phyloP scores from a whole-genome alignment of 2,888 invertebrate genomes.

The Standfussiana lucernea region DNA sequence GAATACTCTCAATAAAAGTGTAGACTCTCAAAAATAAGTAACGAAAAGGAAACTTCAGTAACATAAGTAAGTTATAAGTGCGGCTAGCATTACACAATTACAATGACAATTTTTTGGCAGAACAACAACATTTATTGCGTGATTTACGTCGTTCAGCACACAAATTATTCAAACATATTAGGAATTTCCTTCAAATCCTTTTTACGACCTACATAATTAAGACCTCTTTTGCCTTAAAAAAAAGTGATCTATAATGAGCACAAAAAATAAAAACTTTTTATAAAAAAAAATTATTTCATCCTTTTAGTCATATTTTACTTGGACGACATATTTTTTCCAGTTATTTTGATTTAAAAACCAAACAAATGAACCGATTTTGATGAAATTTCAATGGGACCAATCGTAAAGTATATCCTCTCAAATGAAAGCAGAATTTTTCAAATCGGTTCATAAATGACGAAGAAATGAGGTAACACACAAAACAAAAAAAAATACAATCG shows the following conservation, averaged over 20 bases:
- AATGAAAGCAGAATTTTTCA: too few species aligned
- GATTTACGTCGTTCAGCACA: not conserved
- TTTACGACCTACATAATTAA: not conserved
- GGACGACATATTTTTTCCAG: too few species aligned
- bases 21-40: not conserved
- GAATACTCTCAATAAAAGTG: not conserved
- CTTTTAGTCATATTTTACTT: too few species aligned
- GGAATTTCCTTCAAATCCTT: not conserved
- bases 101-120: not conserved
- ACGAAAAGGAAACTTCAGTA: not conserved
- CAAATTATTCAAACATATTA: not conserved
- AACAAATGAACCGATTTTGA: too few species aligned
- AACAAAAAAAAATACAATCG: too few species aligned
- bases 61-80: not conserved
- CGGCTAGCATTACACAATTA: not conserved
- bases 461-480: too few species aligned
- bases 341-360: too few species aligned
- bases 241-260: not conserved
- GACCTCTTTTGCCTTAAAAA: not conserved
- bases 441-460: too few species aligned
- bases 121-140: not conserved
- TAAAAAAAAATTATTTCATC: too few species aligned
- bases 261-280: too few species aligned
- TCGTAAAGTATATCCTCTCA: too few species aligned
- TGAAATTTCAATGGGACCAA: too few species aligned